Base-by-base conservation (phyloP, 1,140 invertebrate genomes). In the Drosophila ironensis region DNA sequence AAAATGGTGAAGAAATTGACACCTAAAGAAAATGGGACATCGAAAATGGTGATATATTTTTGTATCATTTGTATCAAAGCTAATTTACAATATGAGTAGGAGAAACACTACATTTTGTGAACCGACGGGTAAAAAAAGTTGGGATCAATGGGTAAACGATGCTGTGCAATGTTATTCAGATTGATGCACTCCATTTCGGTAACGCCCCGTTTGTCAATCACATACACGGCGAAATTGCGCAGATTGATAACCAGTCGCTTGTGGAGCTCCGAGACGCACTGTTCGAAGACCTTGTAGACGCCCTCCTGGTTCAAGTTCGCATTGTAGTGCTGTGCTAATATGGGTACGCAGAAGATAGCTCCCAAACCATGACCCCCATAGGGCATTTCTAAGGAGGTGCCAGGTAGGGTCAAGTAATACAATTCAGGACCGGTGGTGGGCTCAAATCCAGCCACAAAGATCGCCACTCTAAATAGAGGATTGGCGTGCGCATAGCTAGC, bases 311-410 rank as follows among this genome's bases (percentile, higher is more conserved):
- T 94, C 89, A 97, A 92, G 88, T 96, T 93, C 89, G 92, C 90
- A 78, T 93, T 94, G 89, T 98, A 95, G 82, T 96, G 94, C 73
- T 94, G 93, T 89, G 22, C 99, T 97, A 99, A 93, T 52, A 99
- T 96, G 78, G 95, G 94, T 16, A 97, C 91, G 16, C 95, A 94
- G 76, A 99, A 96, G 75, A 94, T 94, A 9, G 96, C 95, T 69
- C 97, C 97, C 92, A 98, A 98, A 2, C 98, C 98, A 92, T 98
- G 97, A 45, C 95, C 94, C 63, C 94, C 96, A 92, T 95, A 99
- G 30, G 96, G 95, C n/a, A 97, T 91, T 84, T 95, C 93, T 4
- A 95, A 93, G 63, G 95, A 92, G 1, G 96, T 9, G 1, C 95
- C 97, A n/a, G n/a, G 53, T 98, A 91, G 87, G 98, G 97, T 91